Conservation (phyloP, 2,113 vertebrate genomes). For the Miniopterus natalensis region DNA sequence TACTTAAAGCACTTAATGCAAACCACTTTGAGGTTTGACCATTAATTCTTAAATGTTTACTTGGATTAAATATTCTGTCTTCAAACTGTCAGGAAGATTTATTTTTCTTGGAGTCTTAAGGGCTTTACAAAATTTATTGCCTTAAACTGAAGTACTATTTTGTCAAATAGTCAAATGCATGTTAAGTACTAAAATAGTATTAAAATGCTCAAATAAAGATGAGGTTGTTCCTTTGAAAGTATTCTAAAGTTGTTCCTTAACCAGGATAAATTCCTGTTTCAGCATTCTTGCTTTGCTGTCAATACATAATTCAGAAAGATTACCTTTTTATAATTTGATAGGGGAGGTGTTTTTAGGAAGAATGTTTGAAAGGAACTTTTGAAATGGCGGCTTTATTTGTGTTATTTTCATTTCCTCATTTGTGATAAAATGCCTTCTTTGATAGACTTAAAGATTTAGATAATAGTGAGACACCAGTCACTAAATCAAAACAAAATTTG, state of each 20-base stretch:
- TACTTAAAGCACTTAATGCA: background rate
- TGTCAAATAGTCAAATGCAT: background rate
- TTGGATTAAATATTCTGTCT: constrained; percentile 15
- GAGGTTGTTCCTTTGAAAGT: constrained; percentile 24
- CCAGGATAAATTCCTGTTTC: constrained; percentile 2
- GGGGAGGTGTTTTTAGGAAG: background rate
- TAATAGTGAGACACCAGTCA: background rate
- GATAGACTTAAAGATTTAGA: constrained; percentile 16
- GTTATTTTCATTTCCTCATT: constrained; percentile 21
- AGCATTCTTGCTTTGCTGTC: constrained; percentile 19
- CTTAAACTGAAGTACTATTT: background rate
- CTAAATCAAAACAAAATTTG: background rate
- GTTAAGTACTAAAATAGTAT: background rate
- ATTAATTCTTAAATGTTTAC: constrained; percentile 25
- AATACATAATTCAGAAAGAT: constrained; percentile 36
- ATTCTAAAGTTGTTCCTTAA: background rate
- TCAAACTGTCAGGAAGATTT: background rate
- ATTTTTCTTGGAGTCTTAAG: constrained; percentile 8
- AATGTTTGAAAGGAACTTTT: constrained; percentile 38
- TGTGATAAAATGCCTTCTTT: constrained; percentile 4
- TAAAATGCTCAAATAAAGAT: background rate
- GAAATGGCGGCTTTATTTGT: background rate
- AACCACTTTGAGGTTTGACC: constrained; percentile 28
- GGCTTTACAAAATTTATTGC: background rate
- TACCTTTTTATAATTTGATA: constrained; percentile 1